Percentiles rank a stretch among this genome's conserved stretches.
phyloP scores from a whole-genome alignment of 2,888 invertebrate species.

The Eurois occulta region DNA sequence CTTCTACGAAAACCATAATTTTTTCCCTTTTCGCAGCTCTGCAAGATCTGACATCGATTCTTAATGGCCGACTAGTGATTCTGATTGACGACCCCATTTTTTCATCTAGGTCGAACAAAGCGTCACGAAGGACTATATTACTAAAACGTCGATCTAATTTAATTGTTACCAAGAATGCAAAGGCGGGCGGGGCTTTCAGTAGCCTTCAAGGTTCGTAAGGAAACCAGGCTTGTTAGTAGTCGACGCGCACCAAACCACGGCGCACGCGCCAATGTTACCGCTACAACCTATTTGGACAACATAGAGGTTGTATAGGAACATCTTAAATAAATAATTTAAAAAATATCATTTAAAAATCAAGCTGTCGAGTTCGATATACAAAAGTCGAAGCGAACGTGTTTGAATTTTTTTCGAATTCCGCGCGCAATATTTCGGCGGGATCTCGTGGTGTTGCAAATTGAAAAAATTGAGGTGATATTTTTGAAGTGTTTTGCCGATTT shows the following conservation, averaged over 20 bases:
- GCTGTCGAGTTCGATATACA: constrained; percentile 70
- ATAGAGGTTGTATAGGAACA: constrained; percentile 84
- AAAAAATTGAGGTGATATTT: constrained; percentile 67
- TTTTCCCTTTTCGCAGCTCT: constrained; percentile 52
- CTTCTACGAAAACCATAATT: constrained; percentile 49
- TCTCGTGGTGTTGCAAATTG: constrained; percentile 75
- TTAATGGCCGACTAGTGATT: constrained; percentile 48
- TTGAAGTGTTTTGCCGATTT: constrained; percentile 69
- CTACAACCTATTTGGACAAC: constrained; percentile 82
- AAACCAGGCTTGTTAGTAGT: constrained; percentile 77
- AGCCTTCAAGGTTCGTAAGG: constrained; percentile 85
- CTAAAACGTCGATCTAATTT: constrained; percentile 70
- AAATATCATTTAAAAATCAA: constrained; percentile 29
- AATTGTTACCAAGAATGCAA: constrained; percentile 73
- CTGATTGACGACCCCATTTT: constrained; percentile 61
- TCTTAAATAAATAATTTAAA: constrained; percentile 57
- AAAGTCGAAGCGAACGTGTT: constrained; percentile 73
- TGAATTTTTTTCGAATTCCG: constrained; percentile 73
- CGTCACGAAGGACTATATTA: constrained; percentile 63
- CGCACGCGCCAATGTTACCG: constrained; percentile 84
- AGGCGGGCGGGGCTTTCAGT: constrained; percentile 83
- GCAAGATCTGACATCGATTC: constrained; percentile 53
- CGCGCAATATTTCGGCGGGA: constrained; percentile 78
- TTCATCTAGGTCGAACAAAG: constrained; percentile 52
- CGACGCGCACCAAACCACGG: constrained; percentile 77